phyloP scores from a whole-genome alignment of 2,888 invertebrate species.

The Drosophila trichaetosa region DNA sequence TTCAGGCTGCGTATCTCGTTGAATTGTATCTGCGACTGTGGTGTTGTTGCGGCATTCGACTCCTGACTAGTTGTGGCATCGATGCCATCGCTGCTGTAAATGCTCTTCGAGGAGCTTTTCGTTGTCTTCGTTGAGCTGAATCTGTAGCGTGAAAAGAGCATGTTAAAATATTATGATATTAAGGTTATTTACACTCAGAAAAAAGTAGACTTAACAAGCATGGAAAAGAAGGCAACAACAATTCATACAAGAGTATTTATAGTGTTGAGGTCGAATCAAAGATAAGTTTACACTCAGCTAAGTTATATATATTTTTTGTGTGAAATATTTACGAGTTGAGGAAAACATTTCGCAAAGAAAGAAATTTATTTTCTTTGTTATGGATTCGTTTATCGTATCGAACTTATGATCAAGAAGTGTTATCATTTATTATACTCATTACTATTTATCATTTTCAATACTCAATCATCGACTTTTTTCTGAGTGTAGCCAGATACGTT shows the following conservation, averaged over 20 bases:
- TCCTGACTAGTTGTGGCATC: constrained; percentile 58
- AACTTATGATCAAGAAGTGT: not conserved
- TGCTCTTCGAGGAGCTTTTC: constrained; percentile 86
- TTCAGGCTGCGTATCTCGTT: constrained; percentile 91
- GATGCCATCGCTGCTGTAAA: constrained; percentile 82
- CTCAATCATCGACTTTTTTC: not conserved
- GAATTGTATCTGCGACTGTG: constrained; percentile 88
- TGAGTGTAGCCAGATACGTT: not conserved
- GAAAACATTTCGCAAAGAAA: not conserved
- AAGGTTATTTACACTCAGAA: not conserved
- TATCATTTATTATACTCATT: not conserved
- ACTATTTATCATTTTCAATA: not conserved
- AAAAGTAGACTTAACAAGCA: not conserved
- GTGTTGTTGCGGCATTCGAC: constrained; percentile 26
- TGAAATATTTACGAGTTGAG: not conserved
- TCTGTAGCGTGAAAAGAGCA: constrained; percentile 78
- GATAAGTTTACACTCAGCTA: not conserved
- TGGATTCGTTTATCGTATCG: not conserved
- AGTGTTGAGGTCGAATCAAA: not conserved
- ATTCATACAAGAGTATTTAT: not conserved
- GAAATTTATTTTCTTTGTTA: not conserved
- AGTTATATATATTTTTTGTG: not conserved
- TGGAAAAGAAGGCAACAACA: not conserved
- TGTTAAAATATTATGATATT: not conserved
- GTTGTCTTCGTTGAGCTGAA: constrained; percentile 86